A percentile compares a stretch with the other conserved stretches of the same genome.
Conservation (phyloP, 2,888 invertebrate species). For the Timema podura region DNA sequence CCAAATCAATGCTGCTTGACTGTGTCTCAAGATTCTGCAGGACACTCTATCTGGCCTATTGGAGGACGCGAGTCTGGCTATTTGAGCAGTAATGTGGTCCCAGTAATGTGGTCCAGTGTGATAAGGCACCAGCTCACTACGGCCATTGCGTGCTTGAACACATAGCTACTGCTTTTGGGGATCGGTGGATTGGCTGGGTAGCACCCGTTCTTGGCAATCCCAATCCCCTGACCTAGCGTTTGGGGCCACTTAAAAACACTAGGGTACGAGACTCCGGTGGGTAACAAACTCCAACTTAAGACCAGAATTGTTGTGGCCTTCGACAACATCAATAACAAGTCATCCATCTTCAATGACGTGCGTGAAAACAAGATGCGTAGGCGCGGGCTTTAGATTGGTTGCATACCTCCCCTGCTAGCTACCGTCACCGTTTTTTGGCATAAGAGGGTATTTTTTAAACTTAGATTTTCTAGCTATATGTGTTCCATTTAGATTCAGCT, state of each 20-base stretch:
- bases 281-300: not conserved
- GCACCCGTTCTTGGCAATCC: not conserved
- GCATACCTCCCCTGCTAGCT: no score
- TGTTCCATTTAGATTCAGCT: no score
- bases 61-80: not conserved
- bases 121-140: conserved; percentile 1
- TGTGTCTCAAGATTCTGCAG: not conserved
- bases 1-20: not conserved
- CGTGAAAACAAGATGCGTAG: not conserved
- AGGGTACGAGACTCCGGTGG: not conserved
- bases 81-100: not conserved
- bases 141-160: not conserved
- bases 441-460: no score
- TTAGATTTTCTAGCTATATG: no score
- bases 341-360: not conserved
- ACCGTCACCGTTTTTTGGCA: no score
- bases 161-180: not conserved
- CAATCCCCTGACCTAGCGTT: not conserved
- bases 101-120: not conserved
- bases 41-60: not conserved
- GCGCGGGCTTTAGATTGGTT: not conserved
- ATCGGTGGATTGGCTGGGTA: not conserved
- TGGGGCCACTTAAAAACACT: not conserved
- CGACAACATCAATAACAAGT: not conserved
- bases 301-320: not conserved